Base-by-base conservation (phyloP, 2,113 vertebrate genomes). In the Hiodon alosoides region DNA sequence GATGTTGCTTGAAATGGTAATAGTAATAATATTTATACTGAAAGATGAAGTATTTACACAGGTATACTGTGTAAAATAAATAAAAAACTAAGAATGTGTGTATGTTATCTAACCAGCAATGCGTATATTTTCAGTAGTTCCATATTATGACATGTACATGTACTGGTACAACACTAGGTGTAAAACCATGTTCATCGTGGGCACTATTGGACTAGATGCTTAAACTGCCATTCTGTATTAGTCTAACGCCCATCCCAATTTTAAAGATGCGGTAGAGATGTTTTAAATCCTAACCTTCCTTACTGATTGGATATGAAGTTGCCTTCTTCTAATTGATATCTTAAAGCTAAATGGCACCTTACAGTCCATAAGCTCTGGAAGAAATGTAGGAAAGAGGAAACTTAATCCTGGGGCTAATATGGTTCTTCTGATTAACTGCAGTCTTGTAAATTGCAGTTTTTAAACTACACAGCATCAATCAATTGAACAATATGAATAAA, bases 1-100 rank as follows among this genome's bases (percentile, higher is more conserved):
- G 83, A 89, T 98, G 92, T 86, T 99, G 84, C 76, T 95, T 46
- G 90, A 96, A 62, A 87, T 99, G 96, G 97, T 99, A 95, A 86
- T 71, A 31, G 31, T 31, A 31, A 2, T 31, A 1, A 31, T 31
- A 31, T 31, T 31, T 31, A 31, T 31, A 31, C 31, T 31, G 31
- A 31, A 1, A 31, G 31, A 31, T 31, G 31, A 31, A 31, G 2
- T 31, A 2, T 31, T 31, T 31, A 31, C 31, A 2, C 8, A 31
- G 60, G 16, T 5, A 5, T n/a, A 11, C 16, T 62, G 60, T 62
- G 60, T 62, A 16, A 31, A 31, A 31, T n/a, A n/a, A n/a, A n/a
- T n/a, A n/a, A n/a, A n/a, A n/a, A n/a, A n/a, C n/a, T n/a, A 14
- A 57, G 2, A 57, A 57, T 57, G 5, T 57, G 54, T 7, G 5